Conservation (phyloP, 1,140 invertebrate species). For the Drosophila busckii region DNA sequence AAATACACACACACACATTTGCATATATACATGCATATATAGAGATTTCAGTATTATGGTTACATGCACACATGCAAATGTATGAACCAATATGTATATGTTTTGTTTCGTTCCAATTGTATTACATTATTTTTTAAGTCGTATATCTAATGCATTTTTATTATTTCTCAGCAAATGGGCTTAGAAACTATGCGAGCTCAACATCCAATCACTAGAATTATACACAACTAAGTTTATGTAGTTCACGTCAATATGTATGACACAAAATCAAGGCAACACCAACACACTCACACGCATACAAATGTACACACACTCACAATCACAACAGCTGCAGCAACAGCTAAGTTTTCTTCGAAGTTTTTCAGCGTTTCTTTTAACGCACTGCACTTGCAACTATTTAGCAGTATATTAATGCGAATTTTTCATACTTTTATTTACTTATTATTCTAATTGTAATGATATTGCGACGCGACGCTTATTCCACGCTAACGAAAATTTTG, state of each 20-base stretch:
- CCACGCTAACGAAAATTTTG: conserved; percentile 28
- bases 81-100: conserved; percentile 5
- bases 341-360: conserved; percentile 24
- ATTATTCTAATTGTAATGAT: conserved; percentile 22
- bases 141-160: background rate
- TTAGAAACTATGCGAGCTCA: conserved; percentile 6
- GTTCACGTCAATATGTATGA: conserved; percentile 21
- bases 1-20: background rate
- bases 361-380: background rate
- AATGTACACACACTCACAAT: conserved; percentile 13
- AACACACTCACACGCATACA: conserved; percentile 15
- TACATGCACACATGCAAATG: background rate
- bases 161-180: background rate
- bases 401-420: conserved; percentile 7
- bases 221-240: conserved; percentile 20
- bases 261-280: conserved; percentile 15
- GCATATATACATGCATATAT: background rate
- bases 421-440: conserved; percentile 31
- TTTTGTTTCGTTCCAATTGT: conserved; percentile 27
- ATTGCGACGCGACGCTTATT: conserved; percentile 38
- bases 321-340: conserved; percentile 33
- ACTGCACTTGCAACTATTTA: conserved; percentile 1
- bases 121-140: conserved; percentile 11
- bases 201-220: conserved; percentile 8
- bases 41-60: conserved; percentile 1